Evolutionary conservation across 2,797 vertebrate genomes (phyloP).

Genomic region (Pseudomugil tenellus): DNA sequence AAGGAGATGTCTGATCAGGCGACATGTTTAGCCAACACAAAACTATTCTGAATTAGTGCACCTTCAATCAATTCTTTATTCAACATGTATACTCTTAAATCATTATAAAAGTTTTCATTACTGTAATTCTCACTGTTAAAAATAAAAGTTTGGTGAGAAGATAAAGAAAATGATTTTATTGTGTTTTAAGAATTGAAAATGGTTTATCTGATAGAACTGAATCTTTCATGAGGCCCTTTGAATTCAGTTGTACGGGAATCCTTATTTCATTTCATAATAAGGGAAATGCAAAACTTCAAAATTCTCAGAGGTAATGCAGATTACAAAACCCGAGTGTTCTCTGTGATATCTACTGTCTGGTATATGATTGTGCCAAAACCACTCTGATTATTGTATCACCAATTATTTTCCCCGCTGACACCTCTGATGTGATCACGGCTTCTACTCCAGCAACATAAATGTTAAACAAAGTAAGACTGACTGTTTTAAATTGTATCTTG

Average conservation of each 20-base stretch:
- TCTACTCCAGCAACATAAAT: not conserved
- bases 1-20: not conserved
- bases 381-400: not conserved
- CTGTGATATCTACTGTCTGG: conserved; percentile 3
- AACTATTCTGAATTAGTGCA: not conserved
- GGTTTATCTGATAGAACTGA: not conserved
- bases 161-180: not conserved
- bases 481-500: conserved; percentile 24
- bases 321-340: not conserved
- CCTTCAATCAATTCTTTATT: not conserved
- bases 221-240: not conserved
- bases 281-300: not conserved
- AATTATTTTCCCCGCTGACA: not conserved
- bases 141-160: not conserved
- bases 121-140: not conserved
- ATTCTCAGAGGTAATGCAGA: not conserved
- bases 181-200: not conserved
- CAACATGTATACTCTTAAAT: not conserved
- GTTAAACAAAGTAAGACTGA: not conserved
- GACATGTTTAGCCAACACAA: not conserved
- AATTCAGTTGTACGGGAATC: not conserved
- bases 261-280: not conserved
- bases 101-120: not conserved
- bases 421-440: not conserved
- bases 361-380: conserved; percentile 24